phyloP scores from a whole-genome alignment of 2,888 invertebrate species.

The Patella ulyssiponensis region DNA sequence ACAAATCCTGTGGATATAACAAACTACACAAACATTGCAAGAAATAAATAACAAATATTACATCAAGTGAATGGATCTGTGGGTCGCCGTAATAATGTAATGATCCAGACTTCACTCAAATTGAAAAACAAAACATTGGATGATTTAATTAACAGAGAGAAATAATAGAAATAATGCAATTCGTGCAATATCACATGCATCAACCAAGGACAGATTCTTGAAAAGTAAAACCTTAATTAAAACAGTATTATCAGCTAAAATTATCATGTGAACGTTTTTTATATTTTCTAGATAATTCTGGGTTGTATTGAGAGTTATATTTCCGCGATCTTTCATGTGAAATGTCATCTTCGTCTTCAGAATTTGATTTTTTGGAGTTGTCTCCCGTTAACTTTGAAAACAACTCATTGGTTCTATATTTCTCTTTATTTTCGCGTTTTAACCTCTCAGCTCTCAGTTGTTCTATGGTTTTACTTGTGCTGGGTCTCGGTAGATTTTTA shows the following conservation, averaged over 20 bases:
- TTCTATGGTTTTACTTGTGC: slow-evolving; percentile 74
- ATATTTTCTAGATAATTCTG: slow-evolving; percentile 74
- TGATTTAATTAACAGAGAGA: too few relatives aligned
- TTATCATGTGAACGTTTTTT: slow-evolving; percentile 25
- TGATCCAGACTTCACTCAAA: too few relatives aligned
- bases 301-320: slow-evolving; percentile 98
- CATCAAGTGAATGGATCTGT: too few relatives aligned
- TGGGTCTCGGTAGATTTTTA: slow-evolving; percentile 32
- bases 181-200: too few relatives aligned
- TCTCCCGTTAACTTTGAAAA: slow-evolving; percentile 80
- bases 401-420: slow-evolving; percentile 80
- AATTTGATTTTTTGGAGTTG: slow-evolving; percentile 19
- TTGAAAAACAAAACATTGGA: too few relatives aligned
- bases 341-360: slow-evolving; percentile 66
- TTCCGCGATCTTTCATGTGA: slow-evolving; percentile 62
- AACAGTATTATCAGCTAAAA: slow-evolving; percentile 1
- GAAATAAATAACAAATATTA: too few relatives aligned
- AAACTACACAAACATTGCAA: too few relatives aligned
- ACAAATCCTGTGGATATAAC: too few relatives aligned
- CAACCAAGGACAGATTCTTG: too few relatives aligned
- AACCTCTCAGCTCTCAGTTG: slow-evolving; percentile 84
- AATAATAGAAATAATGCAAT: too few relatives aligned
- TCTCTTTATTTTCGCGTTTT: slow-evolving; percentile 86
- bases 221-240: too few relatives aligned
- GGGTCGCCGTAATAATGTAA: too few relatives aligned